Evolutionary conservation across 2,797 vertebrate species (phyloP), one percentile per base, ranked within the genome.

Genomic region (Urocyon cinereoargenteus): DNA sequence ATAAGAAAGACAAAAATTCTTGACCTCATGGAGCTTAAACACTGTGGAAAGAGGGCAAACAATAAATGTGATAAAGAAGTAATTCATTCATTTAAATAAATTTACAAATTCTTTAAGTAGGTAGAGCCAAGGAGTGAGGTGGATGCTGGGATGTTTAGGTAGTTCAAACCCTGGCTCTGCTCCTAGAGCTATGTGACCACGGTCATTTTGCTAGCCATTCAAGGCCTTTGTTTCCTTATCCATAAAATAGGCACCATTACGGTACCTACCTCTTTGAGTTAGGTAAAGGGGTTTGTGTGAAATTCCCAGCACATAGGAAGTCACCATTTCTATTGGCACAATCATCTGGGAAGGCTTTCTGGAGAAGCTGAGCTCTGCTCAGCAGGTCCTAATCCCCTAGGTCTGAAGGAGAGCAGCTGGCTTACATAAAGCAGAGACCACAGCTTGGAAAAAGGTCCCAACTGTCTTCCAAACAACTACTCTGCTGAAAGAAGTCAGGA

Each of bases 1-100:
- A 89, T 40, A 77, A 82, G 15, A 94, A 88, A 68, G 91, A 62
- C 28, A 85, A 77, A 92, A 90, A n/a, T 36, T 79, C 15, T 75
- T 81, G 14, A n/a, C 21, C 19, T 81, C 57, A 2, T 86, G 13
- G n/a, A 72, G 45, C n/a, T 49, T 85, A 19, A 4, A 61, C 31
- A 82, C 22, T 21, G 78, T 26, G 12, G 53, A 49, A 83, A 12
- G 40, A 70, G 19, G 55, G 55, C 31, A 81, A n/a, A 88, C 21
- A 70, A 40, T 77, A 81, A 89, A 62, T n/a, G 5, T 55, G 72
- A 59, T 85, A 15, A 78, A n/a, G 45, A 51, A 64, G 64, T 64
- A 86, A 64, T 83, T 77, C 14, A 84, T 86, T 91, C 81, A 28
- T 68, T 85, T 85, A 16, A 11, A 81, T 57, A 70, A 79, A 79